phyloP scores from a whole-genome alignment of 2,888 invertebrate species.

The Acanthoscelides obtectus region DNA sequence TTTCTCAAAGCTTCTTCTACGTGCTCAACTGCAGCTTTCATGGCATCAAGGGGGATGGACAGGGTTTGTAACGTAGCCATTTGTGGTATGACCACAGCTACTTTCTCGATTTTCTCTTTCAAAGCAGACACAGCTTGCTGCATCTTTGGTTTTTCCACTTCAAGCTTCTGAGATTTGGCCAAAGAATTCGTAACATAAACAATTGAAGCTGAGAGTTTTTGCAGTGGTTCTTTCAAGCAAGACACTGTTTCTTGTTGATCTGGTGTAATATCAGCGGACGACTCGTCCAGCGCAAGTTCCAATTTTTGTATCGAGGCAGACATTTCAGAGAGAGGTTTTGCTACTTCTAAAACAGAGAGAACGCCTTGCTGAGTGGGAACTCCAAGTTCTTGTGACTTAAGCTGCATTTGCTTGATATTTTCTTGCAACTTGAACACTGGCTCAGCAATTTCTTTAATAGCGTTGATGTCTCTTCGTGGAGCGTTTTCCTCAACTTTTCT shows the following conservation, averaged over 20 bases:
- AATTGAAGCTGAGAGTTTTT: conserved; percentile 14
- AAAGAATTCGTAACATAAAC: conserved; percentile 2
- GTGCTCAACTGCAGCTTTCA: background rate
- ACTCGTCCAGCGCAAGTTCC: background rate
- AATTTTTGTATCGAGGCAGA: background rate
- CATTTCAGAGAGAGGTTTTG: conserved; percentile 7
- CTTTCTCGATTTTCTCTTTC: conserved; percentile 1
- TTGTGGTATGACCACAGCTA: background rate
- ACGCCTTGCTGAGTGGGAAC: conserved; percentile 25
- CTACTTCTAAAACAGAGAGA: conserved; percentile 21
- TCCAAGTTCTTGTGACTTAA: conserved; percentile 11
- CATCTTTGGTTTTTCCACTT: conserved; percentile 20
- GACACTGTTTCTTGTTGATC: conserved; percentile 1
- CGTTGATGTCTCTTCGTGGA: background rate
- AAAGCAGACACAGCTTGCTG: conserved; percentile 1
- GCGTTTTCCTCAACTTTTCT: conserved; percentile 1
- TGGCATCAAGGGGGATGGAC: background rate
- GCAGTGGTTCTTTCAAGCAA: conserved; percentile 12
- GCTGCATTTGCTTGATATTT: conserved; percentile 16
- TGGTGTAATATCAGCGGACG: conserved; percentile 4
- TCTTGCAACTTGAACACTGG: conserved; percentile 9
- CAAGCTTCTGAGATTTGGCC: conserved; percentile 13
- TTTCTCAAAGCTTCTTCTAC: background rate
- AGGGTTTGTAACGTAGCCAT: background rate
- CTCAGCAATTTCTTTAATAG: conserved; percentile 5